Conservation (phyloP, 2,797 vertebrate species). For the Rhinatrema bivittatum region DNA sequence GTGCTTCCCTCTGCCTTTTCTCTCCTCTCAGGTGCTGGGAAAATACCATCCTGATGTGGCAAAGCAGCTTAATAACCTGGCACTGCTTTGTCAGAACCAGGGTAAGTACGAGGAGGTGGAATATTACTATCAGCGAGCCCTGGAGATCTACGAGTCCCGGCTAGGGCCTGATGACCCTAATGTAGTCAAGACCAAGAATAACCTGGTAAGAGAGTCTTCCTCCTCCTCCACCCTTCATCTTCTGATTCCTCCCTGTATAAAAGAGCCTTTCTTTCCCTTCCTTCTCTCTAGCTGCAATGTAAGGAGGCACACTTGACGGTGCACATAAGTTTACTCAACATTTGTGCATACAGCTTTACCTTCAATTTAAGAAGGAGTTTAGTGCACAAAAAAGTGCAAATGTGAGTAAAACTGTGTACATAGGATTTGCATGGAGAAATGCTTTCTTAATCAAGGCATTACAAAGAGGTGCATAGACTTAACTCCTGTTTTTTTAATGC, state of each 20-base stretch:
- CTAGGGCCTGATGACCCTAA: constrained; percentile 48
- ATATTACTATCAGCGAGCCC: constrained; percentile 43
- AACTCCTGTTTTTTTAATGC: too few species aligned
- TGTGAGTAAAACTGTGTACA: too few species aligned
- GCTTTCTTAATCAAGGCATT: too few species aligned
- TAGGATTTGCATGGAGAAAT: too few species aligned
- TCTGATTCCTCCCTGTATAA: not conserved
- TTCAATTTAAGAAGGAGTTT: too few species aligned
- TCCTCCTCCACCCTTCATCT: too few species aligned
- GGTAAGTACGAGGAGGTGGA: constrained; percentile 51
- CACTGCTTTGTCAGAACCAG: constrained; percentile 52
- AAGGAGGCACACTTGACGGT: too few species aligned
- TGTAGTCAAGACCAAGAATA: constrained; percentile 54
- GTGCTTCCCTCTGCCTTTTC: not conserved
- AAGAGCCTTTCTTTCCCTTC: not conserved
- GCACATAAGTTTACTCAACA: too few species aligned
- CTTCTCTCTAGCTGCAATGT: not conserved
- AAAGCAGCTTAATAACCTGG: constrained; percentile 53
- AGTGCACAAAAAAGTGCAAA: too few species aligned
- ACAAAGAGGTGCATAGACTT: too few species aligned
- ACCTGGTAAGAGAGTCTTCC: constrained; percentile 47
- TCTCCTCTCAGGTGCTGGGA: constrained; percentile 41
- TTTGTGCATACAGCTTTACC: too few species aligned
- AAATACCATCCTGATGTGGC: constrained; percentile 68
- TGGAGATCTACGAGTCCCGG: constrained; percentile 46